Conservation (phyloP, 2,797 vertebrate genomes). For the Tympanoctomys barrerae region DNA sequence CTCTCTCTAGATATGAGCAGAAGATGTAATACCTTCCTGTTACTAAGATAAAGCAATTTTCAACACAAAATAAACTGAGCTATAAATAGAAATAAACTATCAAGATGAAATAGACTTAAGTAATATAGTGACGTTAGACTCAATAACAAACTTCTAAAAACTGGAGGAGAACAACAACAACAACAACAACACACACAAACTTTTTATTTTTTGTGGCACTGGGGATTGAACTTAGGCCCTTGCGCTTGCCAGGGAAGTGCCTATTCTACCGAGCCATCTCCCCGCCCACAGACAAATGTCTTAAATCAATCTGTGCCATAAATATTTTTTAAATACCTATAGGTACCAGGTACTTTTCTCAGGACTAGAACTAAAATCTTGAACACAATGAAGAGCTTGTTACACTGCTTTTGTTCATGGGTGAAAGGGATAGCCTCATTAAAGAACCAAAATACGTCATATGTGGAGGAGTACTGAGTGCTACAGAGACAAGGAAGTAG, state of each 20-base stretch:
- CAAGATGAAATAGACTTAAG: slow-evolving; percentile 5
- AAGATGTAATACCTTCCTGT: slow-evolving; percentile 57
- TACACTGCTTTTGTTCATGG: not conserved
- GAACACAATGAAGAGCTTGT: not conserved
- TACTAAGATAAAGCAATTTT: slow-evolving; percentile 29
- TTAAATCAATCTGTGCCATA: not conserved
- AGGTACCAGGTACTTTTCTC: not conserved
- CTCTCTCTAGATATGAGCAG: slow-evolving; percentile 59
- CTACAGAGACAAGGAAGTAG: not conserved
- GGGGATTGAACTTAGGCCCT: too few relatives aligned
- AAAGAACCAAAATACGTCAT: not conserved
- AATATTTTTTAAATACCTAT: not conserved
- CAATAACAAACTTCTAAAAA: not conserved
- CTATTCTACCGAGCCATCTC: too few relatives aligned
- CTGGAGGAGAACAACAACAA: not conserved
- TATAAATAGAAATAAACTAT: slow-evolving; percentile 1
- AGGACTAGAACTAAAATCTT: not conserved
- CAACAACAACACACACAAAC: not conserved
- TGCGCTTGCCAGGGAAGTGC: too few relatives aligned
- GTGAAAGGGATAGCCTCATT: not conserved
- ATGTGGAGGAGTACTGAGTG: not conserved
- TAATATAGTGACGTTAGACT: slow-evolving; percentile 13
- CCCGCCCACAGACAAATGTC: too few relatives aligned
- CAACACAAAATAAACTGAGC: slow-evolving; percentile 26
- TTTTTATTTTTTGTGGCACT: too few relatives aligned